These are phyloP conservation scores for Semotilus atromaculatus DNA, from an alignment of 2,797 vertebrate species.

Conservation along the genomic window DNA sequence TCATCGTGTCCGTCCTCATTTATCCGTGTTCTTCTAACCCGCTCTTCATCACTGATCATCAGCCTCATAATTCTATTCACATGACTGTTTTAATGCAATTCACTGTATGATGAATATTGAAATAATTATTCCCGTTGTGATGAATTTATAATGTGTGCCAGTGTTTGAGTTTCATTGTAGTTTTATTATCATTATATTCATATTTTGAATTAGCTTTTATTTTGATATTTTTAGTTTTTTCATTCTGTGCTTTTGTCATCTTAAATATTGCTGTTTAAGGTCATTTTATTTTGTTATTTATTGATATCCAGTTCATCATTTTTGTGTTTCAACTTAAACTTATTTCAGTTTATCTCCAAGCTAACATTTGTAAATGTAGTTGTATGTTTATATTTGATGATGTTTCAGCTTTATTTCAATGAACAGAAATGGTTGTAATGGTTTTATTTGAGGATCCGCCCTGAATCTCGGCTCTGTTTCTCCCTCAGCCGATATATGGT, in stretches of 20 bases:
- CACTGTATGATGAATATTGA: neutral
- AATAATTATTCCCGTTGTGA: neutral
- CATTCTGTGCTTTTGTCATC: too few species aligned
- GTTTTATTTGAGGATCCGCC: neutral
- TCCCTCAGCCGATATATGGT: slow-evolving; percentile 79
- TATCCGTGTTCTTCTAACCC: neutral
- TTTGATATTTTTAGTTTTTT: neutral
- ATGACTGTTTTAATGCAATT: neutral
- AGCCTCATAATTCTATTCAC: neutral
- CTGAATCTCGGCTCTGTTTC: slow-evolving; percentile 60
- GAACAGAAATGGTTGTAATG: neutral
- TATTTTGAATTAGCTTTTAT: neutral
- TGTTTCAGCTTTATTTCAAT: neutral
- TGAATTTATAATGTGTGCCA: neutral
- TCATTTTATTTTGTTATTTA: neutral
- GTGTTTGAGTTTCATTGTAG: neutral
- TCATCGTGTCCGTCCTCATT: neutral
- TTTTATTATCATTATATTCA: neutral
- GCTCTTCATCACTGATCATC: neutral
- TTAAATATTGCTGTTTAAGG: too few species aligned
- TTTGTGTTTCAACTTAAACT: neutral
- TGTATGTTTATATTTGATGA: neutral
- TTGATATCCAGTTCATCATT: neutral
- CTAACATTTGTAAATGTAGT: neutral
- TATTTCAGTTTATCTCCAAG: neutral